Percentiles rank a stretch among this genome's conserved stretches.
These are phyloP conservation scores for Cerastoderma edule DNA, from an alignment of 2,888 invertebrate genomes.

Conservation along the genomic window DNA sequence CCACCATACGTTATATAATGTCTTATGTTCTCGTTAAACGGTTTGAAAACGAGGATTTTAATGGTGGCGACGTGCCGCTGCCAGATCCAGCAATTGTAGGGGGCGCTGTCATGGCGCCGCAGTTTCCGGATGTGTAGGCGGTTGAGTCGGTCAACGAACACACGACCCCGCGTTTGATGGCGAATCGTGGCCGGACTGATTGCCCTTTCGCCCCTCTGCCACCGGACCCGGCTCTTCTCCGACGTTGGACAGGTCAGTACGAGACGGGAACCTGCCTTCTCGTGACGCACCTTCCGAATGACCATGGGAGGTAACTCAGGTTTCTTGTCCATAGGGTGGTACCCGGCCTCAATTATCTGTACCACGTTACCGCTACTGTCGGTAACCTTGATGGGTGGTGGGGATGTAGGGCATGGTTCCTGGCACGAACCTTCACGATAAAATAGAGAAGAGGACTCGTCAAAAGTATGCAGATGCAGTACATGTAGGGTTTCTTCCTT, in stretches of 20 bases:
- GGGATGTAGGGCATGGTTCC: constrained; percentile 71
- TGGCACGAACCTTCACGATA: constrained; percentile 51
- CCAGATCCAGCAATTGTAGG: constrained; percentile 87
- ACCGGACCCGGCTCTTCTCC: constrained; percentile 62
- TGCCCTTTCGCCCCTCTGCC: constrained; percentile 77
- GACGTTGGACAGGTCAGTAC: constrained; percentile 75
- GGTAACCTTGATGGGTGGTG: constrained; percentile 83
- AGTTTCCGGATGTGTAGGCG: constrained; percentile 86
- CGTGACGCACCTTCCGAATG: constrained; percentile 73
- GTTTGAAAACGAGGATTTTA: constrained; percentile 86
- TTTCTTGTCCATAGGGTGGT: constrained; percentile 69
- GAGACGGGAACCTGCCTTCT: constrained; percentile 66
- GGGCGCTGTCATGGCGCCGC: constrained; percentile 85
- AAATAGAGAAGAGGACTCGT: too few relatives aligned
- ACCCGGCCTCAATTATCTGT: constrained; percentile 86
- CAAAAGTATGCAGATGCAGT: too few relatives aligned
- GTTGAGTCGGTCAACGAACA: constrained; percentile 86
- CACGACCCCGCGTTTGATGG: constrained; percentile 85
- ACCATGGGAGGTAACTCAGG: constrained; percentile 71
- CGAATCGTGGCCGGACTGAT: constrained; percentile 85
- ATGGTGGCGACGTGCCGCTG: constrained; percentile 87
- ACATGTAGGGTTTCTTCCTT: too few relatives aligned
- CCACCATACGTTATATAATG: constrained; percentile 74
- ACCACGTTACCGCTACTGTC: constrained; percentile 85
- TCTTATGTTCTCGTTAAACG: constrained; percentile 79